Evolutionary conservation across 2,888 invertebrate genomes (phyloP).

Genomic region (Disparrhopalites patrizii): DNA sequence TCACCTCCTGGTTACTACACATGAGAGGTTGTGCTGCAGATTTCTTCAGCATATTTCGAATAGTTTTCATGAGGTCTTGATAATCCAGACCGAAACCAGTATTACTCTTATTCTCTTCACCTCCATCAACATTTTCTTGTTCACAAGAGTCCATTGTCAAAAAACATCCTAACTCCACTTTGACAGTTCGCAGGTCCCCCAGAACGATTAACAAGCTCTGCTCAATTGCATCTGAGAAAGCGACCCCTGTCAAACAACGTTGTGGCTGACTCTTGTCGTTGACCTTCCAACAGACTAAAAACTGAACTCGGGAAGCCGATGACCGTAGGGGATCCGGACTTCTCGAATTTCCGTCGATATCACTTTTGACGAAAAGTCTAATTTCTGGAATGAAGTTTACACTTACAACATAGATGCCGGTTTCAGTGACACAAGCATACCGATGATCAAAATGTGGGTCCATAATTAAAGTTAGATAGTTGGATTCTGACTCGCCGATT

Average conservation of each 20-base stretch:
- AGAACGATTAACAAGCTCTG: constrained; percentile 36
- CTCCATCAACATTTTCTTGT: background rate
- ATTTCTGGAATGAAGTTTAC: constrained; percentile 38
- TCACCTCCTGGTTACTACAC: constrained; percentile 36
- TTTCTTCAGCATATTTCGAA: constrained; percentile 24
- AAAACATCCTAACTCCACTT: constrained; percentile 27
- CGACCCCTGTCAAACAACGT: constrained; percentile 29
- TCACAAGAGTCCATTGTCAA: constrained; percentile 1
- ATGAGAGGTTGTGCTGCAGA: constrained; percentile 33
- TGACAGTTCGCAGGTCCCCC: constrained; percentile 29
- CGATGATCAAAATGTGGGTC: constrained; percentile 35
- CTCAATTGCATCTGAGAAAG: constrained; percentile 32
- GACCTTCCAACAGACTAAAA: constrained; percentile 37
- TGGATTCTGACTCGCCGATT: constrained; percentile 19
- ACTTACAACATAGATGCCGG: constrained; percentile 36
- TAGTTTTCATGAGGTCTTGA: constrained; percentile 27
- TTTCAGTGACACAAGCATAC: constrained; percentile 37
- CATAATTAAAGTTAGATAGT: constrained; percentile 22
- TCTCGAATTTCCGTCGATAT: constrained; percentile 16
- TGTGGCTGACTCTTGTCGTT: constrained; percentile 32
- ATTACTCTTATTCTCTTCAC: background rate
- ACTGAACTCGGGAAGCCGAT: constrained; percentile 26
- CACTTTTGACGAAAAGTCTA: constrained; percentile 32
- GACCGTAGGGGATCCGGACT: constrained; percentile 20
- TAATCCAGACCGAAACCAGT: background rate